Conservation (phyloP, 2,797 vertebrate genomes). For the Ptychadena robeensis region DNA sequence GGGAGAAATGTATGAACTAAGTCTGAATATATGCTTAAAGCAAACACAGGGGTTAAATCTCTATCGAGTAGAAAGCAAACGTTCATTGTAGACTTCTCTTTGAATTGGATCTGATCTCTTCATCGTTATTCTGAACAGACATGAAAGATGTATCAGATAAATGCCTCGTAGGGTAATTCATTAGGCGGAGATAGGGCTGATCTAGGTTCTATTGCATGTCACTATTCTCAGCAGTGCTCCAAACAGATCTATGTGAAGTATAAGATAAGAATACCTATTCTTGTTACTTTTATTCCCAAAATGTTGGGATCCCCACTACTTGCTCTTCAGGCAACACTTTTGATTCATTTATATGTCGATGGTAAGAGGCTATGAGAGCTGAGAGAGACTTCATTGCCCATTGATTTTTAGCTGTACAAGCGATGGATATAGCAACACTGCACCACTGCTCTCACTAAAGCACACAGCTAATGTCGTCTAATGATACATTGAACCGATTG, state of each 20-base stretch:
- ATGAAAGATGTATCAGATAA: conserved; percentile 20
- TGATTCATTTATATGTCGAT: not conserved
- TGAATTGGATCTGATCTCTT: conserved; percentile 21
- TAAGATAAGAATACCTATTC: not conserved
- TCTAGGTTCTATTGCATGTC: conserved; percentile 8
- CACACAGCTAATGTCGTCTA: not conserved
- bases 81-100: conserved; percentile 10
- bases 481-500: not conserved
- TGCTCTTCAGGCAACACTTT: not conserved
- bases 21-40: not conserved
- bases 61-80: conserved; percentile 3
- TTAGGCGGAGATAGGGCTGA: conserved; percentile 16
- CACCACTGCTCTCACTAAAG: not conserved
- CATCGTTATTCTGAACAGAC: conserved; percentile 22
- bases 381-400: not conserved
- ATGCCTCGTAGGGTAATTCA: conserved; percentile 21
- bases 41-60: conserved; percentile 13
- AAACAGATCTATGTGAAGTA: conserved; percentile 1
- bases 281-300: not conserved
- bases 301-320: not conserved
- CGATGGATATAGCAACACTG: not conserved
- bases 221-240: conserved; percentile 22
- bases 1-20: not conserved
- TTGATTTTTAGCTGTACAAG: not conserved
- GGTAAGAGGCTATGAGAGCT: not conserved